phyloP scores from a whole-genome alignment of 2,888 invertebrate species.

The Cosmia trapezina region DNA sequence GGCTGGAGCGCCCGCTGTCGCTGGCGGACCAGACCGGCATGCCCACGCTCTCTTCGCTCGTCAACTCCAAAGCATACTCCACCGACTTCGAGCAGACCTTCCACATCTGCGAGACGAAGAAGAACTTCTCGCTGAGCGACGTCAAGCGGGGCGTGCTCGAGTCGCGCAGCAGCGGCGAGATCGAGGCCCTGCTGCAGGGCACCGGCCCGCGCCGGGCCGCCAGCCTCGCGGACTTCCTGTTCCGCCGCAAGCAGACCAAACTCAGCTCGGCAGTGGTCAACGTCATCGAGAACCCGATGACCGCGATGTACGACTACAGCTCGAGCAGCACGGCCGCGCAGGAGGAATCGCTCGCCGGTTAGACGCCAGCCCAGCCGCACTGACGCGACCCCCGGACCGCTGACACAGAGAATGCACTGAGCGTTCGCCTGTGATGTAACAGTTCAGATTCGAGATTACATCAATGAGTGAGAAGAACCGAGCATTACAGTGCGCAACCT shows the following conservation, averaged over 20 bases:
- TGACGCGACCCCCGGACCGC: neutral
- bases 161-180: slow-evolving; percentile 73
- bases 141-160: slow-evolving; percentile 65
- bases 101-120: slow-evolving; percentile 58
- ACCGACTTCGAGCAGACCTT: slow-evolving; percentile 67
- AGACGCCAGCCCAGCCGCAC: slow-evolving; percentile 6
- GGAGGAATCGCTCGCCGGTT: slow-evolving; percentile 37
- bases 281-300: slow-evolving; percentile 85
- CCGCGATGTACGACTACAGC: slow-evolving; percentile 66
- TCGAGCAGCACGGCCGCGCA: slow-evolving; percentile 19
- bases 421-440: too few relatives aligned
- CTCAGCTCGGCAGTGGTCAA: slow-evolving; percentile 65
- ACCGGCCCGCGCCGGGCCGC: slow-evolving; percentile 68
- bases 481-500: too few relatives aligned
- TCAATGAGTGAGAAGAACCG: too few relatives aligned
- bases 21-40: slow-evolving; percentile 75
- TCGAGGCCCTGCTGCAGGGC: slow-evolving; percentile 68
- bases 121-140: slow-evolving; percentile 69
- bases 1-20: slow-evolving; percentile 80
- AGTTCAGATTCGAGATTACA: too few relatives aligned
- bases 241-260: slow-evolving; percentile 66
- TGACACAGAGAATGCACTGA: too few relatives aligned
- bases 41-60: slow-evolving; percentile 73
- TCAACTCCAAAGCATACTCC: slow-evolving; percentile 77
- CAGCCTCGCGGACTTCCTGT: slow-evolving; percentile 77